Percentiles rank a stretch among this genome's conserved stretches.
phyloP scores from a whole-genome alignment of 2,888 invertebrate genomes.

The Chloroclysta siterata region DNA sequence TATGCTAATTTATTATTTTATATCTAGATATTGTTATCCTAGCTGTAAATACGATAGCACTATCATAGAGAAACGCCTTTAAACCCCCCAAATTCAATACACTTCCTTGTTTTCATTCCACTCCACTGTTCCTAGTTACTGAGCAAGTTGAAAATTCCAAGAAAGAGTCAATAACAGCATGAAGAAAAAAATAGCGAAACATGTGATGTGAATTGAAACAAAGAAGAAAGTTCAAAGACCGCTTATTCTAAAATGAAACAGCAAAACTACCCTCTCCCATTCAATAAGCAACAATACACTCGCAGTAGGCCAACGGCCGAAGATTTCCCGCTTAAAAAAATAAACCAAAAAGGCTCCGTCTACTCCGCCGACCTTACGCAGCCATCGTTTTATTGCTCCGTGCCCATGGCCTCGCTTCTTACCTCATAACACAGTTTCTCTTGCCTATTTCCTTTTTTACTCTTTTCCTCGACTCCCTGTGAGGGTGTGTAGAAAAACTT shows the following conservation, averaged over 20 bases:
- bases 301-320: constrained; percentile 35
- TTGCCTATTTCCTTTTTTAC: constrained; percentile 57
- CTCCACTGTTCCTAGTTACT: too few relatives aligned
- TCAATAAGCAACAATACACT: constrained; percentile 32
- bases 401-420: constrained; percentile 79
- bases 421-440: constrained; percentile 84
- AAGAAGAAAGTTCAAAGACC: constrained; percentile 30
- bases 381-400: constrained; percentile 80
- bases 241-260: constrained; percentile 31
- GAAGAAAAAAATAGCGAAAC: background rate
- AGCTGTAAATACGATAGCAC: too few relatives aligned
- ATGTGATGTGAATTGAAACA: constrained; percentile 3
- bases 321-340: constrained; percentile 53
- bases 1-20: too few relatives aligned
- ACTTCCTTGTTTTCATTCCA: background rate
- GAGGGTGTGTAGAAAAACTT: constrained; percentile 63
- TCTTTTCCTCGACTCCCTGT: constrained; percentile 51
- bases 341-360: constrained; percentile 67
- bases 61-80: background rate
- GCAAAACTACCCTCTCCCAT: constrained; percentile 29
- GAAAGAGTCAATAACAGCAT: background rate
- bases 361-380: constrained; percentile 73
- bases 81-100: background rate
- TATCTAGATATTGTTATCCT: too few relatives aligned
- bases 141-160: background rate